These are phyloP conservation scores for Butorides virescens DNA, from an alignment of 2,113 vertebrate genomes.

Conservation along the genomic window DNA sequence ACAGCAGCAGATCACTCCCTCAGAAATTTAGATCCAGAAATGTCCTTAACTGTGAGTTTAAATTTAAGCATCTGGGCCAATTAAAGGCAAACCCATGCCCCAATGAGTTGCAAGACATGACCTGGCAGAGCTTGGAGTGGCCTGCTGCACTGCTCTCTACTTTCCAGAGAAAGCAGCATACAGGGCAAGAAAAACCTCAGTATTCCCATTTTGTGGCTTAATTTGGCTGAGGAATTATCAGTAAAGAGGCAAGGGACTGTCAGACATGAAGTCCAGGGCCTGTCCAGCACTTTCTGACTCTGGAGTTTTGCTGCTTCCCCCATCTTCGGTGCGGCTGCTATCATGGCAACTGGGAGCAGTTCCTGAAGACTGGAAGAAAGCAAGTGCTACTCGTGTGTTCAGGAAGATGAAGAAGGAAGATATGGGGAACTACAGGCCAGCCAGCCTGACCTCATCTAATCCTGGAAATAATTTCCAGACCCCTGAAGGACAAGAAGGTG, in stretches of 20 bases:
- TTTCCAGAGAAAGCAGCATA: background rate
- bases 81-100: background rate
- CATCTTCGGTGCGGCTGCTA: rapidly evolving
- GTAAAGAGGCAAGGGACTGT: background rate
- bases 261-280: background rate
- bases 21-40: background rate
- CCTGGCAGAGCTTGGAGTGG: background rate
- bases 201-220: background rate
- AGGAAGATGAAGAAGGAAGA: background rate
- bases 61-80: background rate
- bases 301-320: background rate
- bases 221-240: background rate
- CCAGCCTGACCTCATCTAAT: background rate
- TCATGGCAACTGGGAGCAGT: background rate
- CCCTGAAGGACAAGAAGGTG: background rate
- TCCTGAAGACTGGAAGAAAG: background rate
- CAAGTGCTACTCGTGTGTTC: background rate
- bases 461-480: background rate
- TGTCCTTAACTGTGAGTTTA: background rate
- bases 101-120: background rate
- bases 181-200: background rate
- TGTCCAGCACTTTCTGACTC: background rate
- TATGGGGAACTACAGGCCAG: background rate
- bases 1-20: background rate
- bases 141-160: background rate